Evolutionary conservation across 2,888 invertebrate genomes (phyloP), one percentile per base, ranked within the genome.

Genomic region (Omphaloscelis lunosa): DNA sequence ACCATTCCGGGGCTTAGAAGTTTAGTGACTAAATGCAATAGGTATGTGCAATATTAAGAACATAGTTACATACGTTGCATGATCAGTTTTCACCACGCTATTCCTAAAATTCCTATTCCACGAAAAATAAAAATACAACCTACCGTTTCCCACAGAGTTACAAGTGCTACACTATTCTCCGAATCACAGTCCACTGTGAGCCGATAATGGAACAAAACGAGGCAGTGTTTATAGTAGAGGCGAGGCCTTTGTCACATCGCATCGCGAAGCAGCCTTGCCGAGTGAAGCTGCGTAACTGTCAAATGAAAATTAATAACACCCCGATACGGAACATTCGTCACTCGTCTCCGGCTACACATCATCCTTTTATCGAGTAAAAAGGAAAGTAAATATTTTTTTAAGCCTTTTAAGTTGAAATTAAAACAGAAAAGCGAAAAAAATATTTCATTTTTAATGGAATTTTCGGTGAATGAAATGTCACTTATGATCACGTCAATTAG

Each of bases 291-390:
- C 92, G 76, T 62, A 65, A 92, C 93, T 93, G 92, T 92, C 92
- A 93, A 95, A 94, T 94, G 94, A 94, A 94, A 95, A 94, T 94
- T 94, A 94, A 95, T 94, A 94, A 93, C 93, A 82, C 86, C 82
- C 86, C 86, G 88, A 90, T 92, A 88, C 83, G 72, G 67, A 71
- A 78, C 88, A 86, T 88, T 87, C 83, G 88, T 87, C 86, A 83
- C 84, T 77, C 79, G 77, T 75, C 86, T 79, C 80, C 79, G 77
- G 76, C 69, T 73, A 82, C 88, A 86, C 69, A 83, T 87, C 88
- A 84, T 77, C 72, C 77, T 39, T 78, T 86, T 86, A 86, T 82
- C 63, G 72, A 77, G 68, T 82, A 73, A 59, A 82, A 84, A 81
- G 61, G 70, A 73, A 75, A 83, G 77, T 72, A 79, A 77, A 77